These are phyloP conservation scores for Cygnus olor DNA, from an alignment of 2,797 vertebrate genomes.

Conservation along the genomic window DNA sequence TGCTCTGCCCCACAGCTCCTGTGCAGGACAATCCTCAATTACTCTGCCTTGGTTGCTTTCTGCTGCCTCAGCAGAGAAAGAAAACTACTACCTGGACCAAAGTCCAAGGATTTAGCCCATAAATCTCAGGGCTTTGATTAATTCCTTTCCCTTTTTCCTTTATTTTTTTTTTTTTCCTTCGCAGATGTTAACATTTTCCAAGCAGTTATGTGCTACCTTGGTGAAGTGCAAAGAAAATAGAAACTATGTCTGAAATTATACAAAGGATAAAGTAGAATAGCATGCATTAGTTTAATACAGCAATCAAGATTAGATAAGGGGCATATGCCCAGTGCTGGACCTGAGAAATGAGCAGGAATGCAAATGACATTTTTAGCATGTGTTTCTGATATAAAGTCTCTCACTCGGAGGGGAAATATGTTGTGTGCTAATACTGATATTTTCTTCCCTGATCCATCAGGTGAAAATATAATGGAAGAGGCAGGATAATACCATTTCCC, in stretches of 20 bases:
- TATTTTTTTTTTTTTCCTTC: neutral
- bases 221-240: slow-evolving; percentile 66
- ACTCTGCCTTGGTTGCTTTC: neutral
- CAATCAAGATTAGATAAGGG: slow-evolving; percentile 46
- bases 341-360: slow-evolving; percentile 36
- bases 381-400: slow-evolving; percentile 54
- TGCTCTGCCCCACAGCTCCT: neutral
- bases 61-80: slow-evolving; percentile 31
- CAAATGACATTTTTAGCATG: slow-evolving; percentile 42
- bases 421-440: neutral
- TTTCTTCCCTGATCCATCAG: slow-evolving; percentile 35
- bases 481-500: slow-evolving; percentile 46
- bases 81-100: slow-evolving; percentile 1
- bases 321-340: slow-evolving; percentile 1
- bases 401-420: neutral
- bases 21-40: neutral
- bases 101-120: slow-evolving; percentile 49
- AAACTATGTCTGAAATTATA: slow-evolving; percentile 49
- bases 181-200: slow-evolving; percentile 66
- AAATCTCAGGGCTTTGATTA: slow-evolving; percentile 63
- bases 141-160: slow-evolving; percentile 4
- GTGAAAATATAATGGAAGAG: slow-evolving; percentile 62
- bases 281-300: neutral
- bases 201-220: slow-evolving; percentile 49
- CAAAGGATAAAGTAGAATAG: neutral